Conservation (phyloP, 2,888 invertebrate species). For the Incurvaria masculella region DNA sequence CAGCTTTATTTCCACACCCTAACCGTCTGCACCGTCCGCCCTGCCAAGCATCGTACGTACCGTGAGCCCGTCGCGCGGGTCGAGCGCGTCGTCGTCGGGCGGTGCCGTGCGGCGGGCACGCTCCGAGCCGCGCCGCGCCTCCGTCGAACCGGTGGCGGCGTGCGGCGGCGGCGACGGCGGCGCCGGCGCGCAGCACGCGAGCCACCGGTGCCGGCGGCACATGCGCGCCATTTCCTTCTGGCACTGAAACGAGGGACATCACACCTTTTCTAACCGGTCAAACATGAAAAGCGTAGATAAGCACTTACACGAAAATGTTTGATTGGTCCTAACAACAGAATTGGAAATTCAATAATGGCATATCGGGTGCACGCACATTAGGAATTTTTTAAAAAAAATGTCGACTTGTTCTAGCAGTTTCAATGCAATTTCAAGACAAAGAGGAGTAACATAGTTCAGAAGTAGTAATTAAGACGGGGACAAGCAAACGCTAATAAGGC, state of each 20-base stretch:
- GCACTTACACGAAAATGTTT: not conserved
- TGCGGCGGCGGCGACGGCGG: conserved; percentile 33
- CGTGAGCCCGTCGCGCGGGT: conserved; percentile 40
- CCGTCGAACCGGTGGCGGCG: conserved; percentile 34
- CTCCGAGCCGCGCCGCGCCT: conserved; percentile 34
- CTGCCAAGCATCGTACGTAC: too few species aligned
- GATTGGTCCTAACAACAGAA: too few species aligned
- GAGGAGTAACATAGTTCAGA: too few species aligned
- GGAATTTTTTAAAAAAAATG: too few species aligned
- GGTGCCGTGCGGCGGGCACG: conserved; percentile 33
- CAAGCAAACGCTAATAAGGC: too few species aligned
- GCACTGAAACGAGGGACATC: conserved; percentile 29
- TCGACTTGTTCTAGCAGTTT: too few species aligned
- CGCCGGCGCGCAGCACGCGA: conserved; percentile 37
- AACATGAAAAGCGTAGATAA: not conserved
- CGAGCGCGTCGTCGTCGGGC: conserved; percentile 37
- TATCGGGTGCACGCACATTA: too few species aligned
- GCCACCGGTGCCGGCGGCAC: conserved; percentile 42
- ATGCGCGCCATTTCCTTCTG: conserved; percentile 45
- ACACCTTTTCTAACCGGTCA: not conserved
- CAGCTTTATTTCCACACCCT: too few species aligned
- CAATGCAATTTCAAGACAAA: too few species aligned
- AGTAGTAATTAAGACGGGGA: too few species aligned
- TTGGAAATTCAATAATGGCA: too few species aligned
- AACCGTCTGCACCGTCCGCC: too few species aligned